These are phyloP conservation scores for Cosmopolites sordidus DNA, from an alignment of 2,888 invertebrate genomes.

Conservation along the genomic window DNA sequence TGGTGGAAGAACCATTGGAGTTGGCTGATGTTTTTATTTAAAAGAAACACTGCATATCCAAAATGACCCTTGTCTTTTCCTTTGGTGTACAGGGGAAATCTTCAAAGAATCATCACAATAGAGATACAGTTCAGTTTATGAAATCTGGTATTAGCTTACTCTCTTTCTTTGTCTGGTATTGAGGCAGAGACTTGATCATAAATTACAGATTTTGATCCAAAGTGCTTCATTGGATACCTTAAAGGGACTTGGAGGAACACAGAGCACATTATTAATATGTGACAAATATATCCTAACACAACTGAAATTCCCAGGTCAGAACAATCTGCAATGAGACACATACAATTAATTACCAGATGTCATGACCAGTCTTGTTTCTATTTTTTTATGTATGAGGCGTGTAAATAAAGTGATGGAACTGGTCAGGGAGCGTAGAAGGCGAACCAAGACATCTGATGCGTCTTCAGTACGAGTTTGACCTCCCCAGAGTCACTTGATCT, in stretches of 20 bases:
- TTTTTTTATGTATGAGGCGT: not conserved
- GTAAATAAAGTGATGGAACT: no score
- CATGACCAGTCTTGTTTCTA: not conserved
- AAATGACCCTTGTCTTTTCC: slow-evolving; percentile 76
- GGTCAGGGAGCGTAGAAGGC: no score
- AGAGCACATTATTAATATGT: slow-evolving; percentile 76
- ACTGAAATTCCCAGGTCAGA: slow-evolving; percentile 69
- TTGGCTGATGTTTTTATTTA: slow-evolving; percentile 94
- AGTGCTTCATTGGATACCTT: slow-evolving; percentile 75
- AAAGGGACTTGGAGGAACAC: slow-evolving; percentile 80
- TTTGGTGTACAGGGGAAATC: slow-evolving; percentile 79
- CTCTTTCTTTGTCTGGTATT: slow-evolving; percentile 62
- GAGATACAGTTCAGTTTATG: not conserved
- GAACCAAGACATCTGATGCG: no score
- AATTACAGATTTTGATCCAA: slow-evolving; percentile 79
- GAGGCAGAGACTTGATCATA: slow-evolving; percentile 70
- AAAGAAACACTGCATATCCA: slow-evolving; percentile 83
- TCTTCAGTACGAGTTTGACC: no score
- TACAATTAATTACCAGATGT: not conserved
- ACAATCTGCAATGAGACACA: slow-evolving; percentile 36
- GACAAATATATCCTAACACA: slow-evolving; percentile 84
- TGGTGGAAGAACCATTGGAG: slow-evolving; percentile 73
- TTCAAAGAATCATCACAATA: slow-evolving; percentile 42
- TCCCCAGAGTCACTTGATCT: no score
- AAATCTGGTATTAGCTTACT: slow-evolving; percentile 49